Evolutionary conservation across 2,797 vertebrate genomes (phyloP).

Genomic region (Pseudochaenichthys georgianus): DNA sequence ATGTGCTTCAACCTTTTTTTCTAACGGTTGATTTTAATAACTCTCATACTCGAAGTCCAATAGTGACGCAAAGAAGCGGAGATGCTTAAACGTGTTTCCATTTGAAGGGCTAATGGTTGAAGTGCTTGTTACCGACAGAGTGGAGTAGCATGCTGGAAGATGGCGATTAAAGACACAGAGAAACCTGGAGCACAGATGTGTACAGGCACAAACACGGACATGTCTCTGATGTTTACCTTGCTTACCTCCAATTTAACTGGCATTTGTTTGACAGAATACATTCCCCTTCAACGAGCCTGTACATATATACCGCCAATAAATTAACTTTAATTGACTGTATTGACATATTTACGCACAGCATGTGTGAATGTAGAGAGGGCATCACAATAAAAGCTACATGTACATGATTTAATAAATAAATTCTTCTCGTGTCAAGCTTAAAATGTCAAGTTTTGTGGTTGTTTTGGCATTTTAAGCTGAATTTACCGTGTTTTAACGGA

Average conservation of each 20-base stretch:
- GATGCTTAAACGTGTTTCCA: conserved; percentile 79
- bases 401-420: conserved; percentile 59
- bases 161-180: conserved; percentile 69
- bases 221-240: conserved; percentile 73
- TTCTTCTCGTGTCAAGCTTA: conserved; percentile 43
- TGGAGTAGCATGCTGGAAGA: conserved; percentile 68
- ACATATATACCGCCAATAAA: conserved; percentile 49
- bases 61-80: conserved; percentile 55
- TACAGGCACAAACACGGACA: conserved; percentile 55
- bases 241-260: conserved; percentile 69
- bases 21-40: conserved; percentile 69
- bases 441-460: conserved; percentile 25
- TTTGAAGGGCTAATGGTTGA: conserved; percentile 79
- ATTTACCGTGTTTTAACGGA: conserved; percentile 23
- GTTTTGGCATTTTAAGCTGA: conserved; percentile 28
- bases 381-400: conserved; percentile 47
- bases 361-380: conserved; percentile 24
- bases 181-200: conserved; percentile 84
- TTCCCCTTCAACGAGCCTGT: conserved; percentile 52
- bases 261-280: conserved; percentile 55
- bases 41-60: conserved; percentile 50
- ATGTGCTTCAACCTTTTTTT: conserved; percentile 35
- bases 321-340: conserved; percentile 52
- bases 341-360: conserved; percentile 22
- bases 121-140: conserved; percentile 77